phyloP scores from a whole-genome alignment of 2,113 vertebrate genomes.

The Anhinga rufa region DNA sequence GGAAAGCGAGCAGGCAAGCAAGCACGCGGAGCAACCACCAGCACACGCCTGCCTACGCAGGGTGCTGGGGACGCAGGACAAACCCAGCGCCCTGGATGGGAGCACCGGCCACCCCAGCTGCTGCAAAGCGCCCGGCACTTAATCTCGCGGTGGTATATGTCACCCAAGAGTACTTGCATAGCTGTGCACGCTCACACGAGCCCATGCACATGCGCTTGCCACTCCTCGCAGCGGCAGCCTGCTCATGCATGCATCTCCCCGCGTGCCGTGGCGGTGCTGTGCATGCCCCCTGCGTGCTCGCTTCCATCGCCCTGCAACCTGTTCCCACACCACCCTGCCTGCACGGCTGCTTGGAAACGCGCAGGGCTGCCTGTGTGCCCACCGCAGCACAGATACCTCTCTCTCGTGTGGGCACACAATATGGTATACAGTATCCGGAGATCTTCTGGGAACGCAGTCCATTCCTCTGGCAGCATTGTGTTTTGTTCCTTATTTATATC shows the following conservation, averaged over 20 bases:
- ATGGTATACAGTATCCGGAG: not conserved
- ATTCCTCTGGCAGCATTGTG: not conserved
- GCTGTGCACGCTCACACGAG: not conserved
- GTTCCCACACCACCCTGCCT: not conserved
- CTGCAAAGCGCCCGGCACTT: not conserved
- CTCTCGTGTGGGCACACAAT: not conserved
- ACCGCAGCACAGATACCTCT: accelerated
- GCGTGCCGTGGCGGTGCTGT: accelerated
- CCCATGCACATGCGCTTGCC: accelerated
- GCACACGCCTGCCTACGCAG: not conserved
- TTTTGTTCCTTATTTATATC: constrained; percentile 23
- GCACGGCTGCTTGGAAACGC: not conserved
- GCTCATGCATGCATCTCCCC: accelerated
- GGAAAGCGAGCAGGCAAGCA: not conserved
- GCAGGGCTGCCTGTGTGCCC: not conserved
- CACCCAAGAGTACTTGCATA: not conserved
- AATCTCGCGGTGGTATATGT: accelerated
- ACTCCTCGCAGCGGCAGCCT: no score
- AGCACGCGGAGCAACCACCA: not conserved
- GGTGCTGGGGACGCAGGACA: not conserved
- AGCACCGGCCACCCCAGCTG: not conserved
- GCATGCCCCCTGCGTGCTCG: accelerated
- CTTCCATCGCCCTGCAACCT: not conserved
- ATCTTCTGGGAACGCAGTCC: not conserved
- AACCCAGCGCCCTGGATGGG: accelerated